A percentile compares a stretch with the other conserved stretches of the same genome.
These are phyloP conservation scores for Salmo trutta DNA, from an alignment of 2,797 vertebrate species.

Conservation along the genomic window DNA sequence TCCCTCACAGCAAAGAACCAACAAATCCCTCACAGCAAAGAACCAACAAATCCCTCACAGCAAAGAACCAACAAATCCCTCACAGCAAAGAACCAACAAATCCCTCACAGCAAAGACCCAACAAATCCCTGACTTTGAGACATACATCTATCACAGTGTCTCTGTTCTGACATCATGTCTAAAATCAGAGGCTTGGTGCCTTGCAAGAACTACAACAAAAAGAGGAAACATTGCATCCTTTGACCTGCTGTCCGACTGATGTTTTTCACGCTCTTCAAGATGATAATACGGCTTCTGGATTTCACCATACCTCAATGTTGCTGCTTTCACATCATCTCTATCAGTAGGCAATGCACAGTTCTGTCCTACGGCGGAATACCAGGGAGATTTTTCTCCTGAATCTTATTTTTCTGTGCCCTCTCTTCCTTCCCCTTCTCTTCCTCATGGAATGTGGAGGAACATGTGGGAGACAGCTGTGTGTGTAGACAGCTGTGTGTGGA, in stretches of 20 bases:
- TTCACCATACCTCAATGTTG: neutral
- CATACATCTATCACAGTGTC: slow-evolving; percentile 23
- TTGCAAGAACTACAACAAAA: neutral
- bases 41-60: too few relatives aligned
- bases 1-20: too few relatives aligned
- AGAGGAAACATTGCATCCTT: neutral
- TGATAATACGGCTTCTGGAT: neutral
- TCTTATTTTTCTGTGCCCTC: neutral
- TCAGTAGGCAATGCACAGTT: neutral
- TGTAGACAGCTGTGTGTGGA: slow-evolving; percentile 66
- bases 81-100: too few relatives aligned
- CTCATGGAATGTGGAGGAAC: slow-evolving; percentile 31
- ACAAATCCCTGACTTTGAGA: slow-evolving; percentile 32
- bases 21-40: too few relatives aligned
- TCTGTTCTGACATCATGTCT: neutral
- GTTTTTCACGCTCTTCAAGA: neutral
- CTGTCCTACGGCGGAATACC: neutral
- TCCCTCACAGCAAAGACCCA: too few relatives aligned
- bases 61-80: too few relatives aligned
- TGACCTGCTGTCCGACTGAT: neutral
- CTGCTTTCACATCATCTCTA: neutral
- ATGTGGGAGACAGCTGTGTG: slow-evolving; percentile 28
- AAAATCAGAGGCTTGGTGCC: neutral
- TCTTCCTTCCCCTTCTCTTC: neutral
- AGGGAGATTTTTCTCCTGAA: neutral